Evolutionary conservation across 2,888 invertebrate species (phyloP).

Genomic region (Amaurobius ferox): DNA sequence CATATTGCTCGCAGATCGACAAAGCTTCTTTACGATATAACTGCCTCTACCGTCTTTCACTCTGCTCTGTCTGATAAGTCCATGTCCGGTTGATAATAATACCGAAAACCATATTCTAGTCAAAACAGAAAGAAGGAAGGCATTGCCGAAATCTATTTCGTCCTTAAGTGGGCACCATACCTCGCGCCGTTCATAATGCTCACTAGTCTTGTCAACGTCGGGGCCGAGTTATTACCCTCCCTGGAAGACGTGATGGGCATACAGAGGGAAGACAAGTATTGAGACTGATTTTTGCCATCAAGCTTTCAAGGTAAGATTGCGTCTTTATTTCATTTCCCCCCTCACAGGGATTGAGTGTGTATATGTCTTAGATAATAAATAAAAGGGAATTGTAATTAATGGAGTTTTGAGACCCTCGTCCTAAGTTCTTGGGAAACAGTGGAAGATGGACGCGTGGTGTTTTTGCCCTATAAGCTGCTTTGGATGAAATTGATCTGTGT

Average conservation of each 20-base stretch:
- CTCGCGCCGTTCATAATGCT: constrained; percentile 45
- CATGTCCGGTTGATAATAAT: not conserved
- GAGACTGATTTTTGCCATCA: constrained; percentile 29
- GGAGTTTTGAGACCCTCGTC: not conserved
- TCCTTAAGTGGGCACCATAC: constrained; percentile 47
- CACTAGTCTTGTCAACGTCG: constrained; percentile 30
- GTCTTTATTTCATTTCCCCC: constrained; percentile 25
- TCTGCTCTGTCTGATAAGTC: constrained; percentile 19
- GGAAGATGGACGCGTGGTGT: too few species aligned
- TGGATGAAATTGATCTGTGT: too few species aligned
- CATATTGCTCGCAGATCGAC: too few species aligned
- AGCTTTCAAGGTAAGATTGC: constrained; percentile 31
- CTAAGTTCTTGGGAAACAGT: too few species aligned
- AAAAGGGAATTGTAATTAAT: not conserved
- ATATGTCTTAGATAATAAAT: not conserved
- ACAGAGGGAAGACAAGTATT: not conserved
- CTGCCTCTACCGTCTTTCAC: not conserved
- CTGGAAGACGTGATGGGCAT: constrained; percentile 46
- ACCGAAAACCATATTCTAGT: not conserved
- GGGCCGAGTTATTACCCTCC: constrained; percentile 37
- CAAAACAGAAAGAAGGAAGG: constrained; percentile 23
- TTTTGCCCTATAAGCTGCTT: too few species aligned
- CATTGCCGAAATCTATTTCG: constrained; percentile 34
- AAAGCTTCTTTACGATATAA: not conserved
- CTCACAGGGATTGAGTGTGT: not conserved